Conservation (phyloP, 2,888 invertebrate species). For the Hermaeophaga mercurialis region DNA sequence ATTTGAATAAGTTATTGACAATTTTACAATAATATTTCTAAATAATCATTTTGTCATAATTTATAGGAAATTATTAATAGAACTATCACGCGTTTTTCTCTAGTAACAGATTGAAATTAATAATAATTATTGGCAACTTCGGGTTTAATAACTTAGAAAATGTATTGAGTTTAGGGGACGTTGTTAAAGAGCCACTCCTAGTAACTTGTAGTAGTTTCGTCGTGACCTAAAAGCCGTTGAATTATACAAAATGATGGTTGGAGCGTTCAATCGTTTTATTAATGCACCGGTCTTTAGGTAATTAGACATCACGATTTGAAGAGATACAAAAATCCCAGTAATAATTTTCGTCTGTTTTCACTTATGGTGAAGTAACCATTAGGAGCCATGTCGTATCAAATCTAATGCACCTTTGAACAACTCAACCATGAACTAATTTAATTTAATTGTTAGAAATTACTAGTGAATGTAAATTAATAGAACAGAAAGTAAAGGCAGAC, state of each 20-base stretch:
- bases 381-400: constrained; percentile 38
- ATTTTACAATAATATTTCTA: constrained; percentile 11
- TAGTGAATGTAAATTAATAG: constrained; percentile 43
- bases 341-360: constrained; percentile 38
- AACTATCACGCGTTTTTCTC: background rate
- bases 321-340: constrained; percentile 29
- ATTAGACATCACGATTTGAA: constrained; percentile 33
- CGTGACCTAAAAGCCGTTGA: constrained; percentile 33
- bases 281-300: constrained; percentile 30
- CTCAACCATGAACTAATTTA: constrained; percentile 44
- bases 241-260: constrained; percentile 32
- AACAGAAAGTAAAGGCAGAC: constrained; percentile 46
- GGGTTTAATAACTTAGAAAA: constrained; percentile 5
- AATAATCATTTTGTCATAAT: background rate
- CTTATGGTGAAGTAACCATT: constrained; percentile 35
- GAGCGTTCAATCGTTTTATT: constrained; percentile 30
- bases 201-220: constrained; percentile 20
- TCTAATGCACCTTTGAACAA: constrained; percentile 39
- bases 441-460: constrained; percentile 45
- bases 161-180: constrained; percentile 10
- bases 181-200: constrained; percentile 23
- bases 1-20: constrained; percentile 10
- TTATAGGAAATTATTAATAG: background rate
- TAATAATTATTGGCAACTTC: constrained; percentile 2
- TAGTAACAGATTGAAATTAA: background rate